Evolutionary conservation across 2,797 vertebrate genomes (phyloP).

Genomic region (Thamnophis elegans): DNA sequence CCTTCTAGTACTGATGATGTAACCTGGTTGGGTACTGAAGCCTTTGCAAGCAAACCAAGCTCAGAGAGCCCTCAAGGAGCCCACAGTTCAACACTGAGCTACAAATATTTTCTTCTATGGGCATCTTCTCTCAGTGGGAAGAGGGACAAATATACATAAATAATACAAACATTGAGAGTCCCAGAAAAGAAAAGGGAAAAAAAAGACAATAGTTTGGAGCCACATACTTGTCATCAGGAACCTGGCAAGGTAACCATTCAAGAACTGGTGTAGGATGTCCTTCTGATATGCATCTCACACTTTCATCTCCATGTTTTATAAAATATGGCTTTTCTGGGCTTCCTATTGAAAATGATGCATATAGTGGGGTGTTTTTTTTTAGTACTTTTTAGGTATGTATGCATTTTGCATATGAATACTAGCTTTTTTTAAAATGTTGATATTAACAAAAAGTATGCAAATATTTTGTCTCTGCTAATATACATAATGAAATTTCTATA

Average conservation of each 20-base stretch:
- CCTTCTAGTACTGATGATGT: not conserved
- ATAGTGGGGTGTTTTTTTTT: not conserved
- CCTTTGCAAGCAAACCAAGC: not conserved
- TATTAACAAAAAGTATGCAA: not conserved
- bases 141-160: not conserved
- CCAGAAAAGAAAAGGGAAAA: not conserved
- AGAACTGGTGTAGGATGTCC: conserved; percentile 75
- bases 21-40: not conserved
- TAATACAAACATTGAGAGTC: not conserved
- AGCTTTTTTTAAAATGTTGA: not conserved
- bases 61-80: not conserved
- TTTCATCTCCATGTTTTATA: conserved; percentile 53
- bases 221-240: conserved; percentile 67
- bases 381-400: not conserved
- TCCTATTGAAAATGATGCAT: conserved; percentile 56
- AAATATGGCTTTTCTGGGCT: conserved; percentile 72
- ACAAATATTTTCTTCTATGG: not conserved
- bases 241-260: conserved; percentile 71
- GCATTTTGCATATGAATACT: not conserved
- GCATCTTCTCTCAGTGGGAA: not conserved
- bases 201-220: not conserved
- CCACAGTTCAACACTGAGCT: not conserved
- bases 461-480: not conserved
- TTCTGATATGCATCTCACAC: conserved; percentile 73
- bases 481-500: not conserved